phyloP scores from a whole-genome alignment of 2,888 invertebrate species.

The Kuschelorhynchus macadamiae region DNA sequence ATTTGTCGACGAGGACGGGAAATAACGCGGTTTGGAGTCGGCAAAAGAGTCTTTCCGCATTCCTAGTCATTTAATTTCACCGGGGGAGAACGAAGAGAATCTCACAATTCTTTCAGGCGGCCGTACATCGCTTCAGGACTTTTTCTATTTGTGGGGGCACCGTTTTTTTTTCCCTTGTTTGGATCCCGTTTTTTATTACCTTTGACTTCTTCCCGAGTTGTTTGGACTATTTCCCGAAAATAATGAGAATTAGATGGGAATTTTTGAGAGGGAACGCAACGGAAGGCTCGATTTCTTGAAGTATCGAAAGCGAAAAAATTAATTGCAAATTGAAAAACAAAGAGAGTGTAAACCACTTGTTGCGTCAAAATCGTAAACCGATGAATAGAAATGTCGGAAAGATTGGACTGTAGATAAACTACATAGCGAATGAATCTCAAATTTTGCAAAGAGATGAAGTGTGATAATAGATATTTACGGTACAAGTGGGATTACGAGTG shows the following conservation, averaged over 20 bases:
- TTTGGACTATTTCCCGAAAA: constrained; percentile 5
- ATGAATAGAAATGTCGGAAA: too few species aligned
- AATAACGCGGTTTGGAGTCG: constrained; percentile 29
- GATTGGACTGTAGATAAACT: too few species aligned
- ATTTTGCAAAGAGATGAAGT: too few species aligned
- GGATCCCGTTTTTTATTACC: constrained; percentile 17
- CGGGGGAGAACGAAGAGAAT: background rate
- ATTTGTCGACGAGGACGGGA: constrained; percentile 34
- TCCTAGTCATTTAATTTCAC: constrained; percentile 45
- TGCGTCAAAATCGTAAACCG: background rate
- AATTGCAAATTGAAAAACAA: too few species aligned
- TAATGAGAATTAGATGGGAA: background rate
- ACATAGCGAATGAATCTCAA: too few species aligned
- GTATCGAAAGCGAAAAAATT: too few species aligned
- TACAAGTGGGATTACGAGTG: too few species aligned
- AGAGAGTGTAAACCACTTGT: too few species aligned
- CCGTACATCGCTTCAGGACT: constrained; percentile 19
- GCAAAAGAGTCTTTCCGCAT: constrained; percentile 38
- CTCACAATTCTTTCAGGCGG: constrained; percentile 23
- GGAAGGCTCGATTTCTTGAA: too few species aligned
- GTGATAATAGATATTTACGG: too few species aligned
- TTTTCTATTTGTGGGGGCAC: constrained; percentile 16
- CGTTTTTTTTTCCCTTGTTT: background rate
- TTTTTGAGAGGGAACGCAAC: too few species aligned
- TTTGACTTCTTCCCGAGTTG: constrained; percentile 16